Base-by-base conservation (phyloP, 2,113 vertebrate genomes). In the Osmerus mordax region DNA sequence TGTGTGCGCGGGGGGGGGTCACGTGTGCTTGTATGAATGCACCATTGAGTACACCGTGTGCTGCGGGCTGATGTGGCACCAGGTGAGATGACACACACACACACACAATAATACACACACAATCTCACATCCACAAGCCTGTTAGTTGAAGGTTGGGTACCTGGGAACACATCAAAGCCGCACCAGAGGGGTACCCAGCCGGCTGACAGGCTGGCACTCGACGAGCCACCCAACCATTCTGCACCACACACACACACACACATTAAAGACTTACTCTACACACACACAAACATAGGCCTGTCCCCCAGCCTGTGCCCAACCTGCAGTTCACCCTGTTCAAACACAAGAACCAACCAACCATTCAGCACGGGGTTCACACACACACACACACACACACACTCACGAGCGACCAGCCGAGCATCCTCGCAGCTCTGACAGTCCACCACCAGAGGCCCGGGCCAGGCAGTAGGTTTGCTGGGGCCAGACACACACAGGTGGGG, bases 111-210 rank as follows among this genome's bases (percentile, higher is more conserved):
- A 78, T 11, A 74, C 18, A 68, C 58, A 68, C 19, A 58, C 54
- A 59, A 16, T n/a, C 5, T 3, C 18, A 47, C 32, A 47, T n/a
- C 16, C 21, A 25, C 60, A 25, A 25, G 54, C 54, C 71, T 71
- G 67, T 74, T 67, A 65, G 76, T 84, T 85, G 67, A 84, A 86
- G 81, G 87, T 78, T 68, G 72, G 79, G 86, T 82, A 89, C 87
- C 88, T 87, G 88, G 89, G 86, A 84, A 78, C 84, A 75, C 52
- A 79, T 85, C 84, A 87, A 89, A 88, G 82, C 72, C 67, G 66
- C 86, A 89, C 87, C 90, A 92, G 89, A 88, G 86, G 87, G 15
- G 67, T 29, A 86, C 14, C 78, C 83, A 87, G 78, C 88, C 84
- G 89, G 72, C 86, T 82, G 65, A 73, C 52, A 70, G 55, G 8